phyloP scores from a whole-genome alignment of 2,113 vertebrate genomes.

The Microtus pennsylvanicus region DNA sequence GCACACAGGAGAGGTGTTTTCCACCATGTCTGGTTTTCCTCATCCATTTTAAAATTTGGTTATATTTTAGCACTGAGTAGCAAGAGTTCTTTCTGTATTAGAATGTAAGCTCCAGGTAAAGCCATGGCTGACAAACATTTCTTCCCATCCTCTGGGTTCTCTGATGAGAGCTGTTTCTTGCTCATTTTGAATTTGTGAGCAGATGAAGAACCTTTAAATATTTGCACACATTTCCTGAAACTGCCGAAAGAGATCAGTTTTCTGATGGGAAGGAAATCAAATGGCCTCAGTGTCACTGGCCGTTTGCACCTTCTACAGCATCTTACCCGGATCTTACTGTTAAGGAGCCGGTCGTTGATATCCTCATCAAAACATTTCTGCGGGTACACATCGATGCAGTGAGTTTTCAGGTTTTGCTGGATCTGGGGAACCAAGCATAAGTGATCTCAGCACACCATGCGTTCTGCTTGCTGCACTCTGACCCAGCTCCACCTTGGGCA shows the following conservation, averaged over 20 bases:
- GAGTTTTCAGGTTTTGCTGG: slow-evolving; percentile 91
- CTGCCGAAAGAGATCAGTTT: neutral
- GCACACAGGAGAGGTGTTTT: neutral
- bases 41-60: neutral
- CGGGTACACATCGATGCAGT: slow-evolving; percentile 93
- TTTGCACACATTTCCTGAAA: neutral
- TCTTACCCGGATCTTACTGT: slow-evolving; percentile 94
- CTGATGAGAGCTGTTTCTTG: neutral
- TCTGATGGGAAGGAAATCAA: neutral
- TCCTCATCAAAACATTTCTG: slow-evolving; percentile 95
- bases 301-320: accelerated
- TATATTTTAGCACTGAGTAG: neutral
- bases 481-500: neutral
- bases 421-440: slow-evolving; percentile 86
- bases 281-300: accelerated
- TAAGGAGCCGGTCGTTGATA: slow-evolving; percentile 90
- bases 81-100: neutral
- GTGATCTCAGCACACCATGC: neutral
- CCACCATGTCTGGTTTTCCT: neutral
- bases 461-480: too few relatives aligned
- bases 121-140: neutral
- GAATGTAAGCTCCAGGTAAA: neutral
- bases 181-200: neutral
- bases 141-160: neutral
- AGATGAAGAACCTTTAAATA: neutral